Evolutionary conservation across 2,113 vertebrate genomes (phyloP).

Genomic region (Stomatorhinus ivindoensis): DNA sequence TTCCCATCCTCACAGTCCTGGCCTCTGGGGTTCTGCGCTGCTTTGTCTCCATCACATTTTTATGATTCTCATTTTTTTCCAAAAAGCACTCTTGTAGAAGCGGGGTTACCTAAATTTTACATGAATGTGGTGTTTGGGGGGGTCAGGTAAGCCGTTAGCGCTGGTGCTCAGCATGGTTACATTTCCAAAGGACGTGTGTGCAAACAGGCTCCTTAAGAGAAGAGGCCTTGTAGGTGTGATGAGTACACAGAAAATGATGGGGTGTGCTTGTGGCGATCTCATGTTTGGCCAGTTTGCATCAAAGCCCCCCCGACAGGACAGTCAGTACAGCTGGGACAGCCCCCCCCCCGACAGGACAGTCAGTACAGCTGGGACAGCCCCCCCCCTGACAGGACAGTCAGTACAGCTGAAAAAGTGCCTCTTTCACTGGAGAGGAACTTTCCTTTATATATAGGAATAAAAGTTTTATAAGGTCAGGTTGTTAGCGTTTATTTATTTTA

Average conservation of each 20-base stretch:
- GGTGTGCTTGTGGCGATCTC: conserved; percentile 35
- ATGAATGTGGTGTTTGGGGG: neutral
- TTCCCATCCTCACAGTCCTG: conserved; percentile 15
- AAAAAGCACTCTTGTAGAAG: neutral
- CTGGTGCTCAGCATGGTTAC: neutral
- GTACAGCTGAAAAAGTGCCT: conserved; percentile 33
- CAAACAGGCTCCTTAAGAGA: neutral
- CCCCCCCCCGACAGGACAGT: conserved; percentile 30
- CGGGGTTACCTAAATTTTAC: neutral
- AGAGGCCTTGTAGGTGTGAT: neutral
- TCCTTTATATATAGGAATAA: conserved; percentile 46
- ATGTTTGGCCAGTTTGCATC: conserved; percentile 35
- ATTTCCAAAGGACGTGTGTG: neutral
- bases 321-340: conserved; percentile 26
- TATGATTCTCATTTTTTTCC: neutral
- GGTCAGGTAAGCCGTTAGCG: neutral
- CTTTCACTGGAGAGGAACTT: conserved; percentile 20
- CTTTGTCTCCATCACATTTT: neutral
- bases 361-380: conserved; percentile 21
- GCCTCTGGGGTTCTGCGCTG: neutral
- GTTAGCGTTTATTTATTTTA: conserved; percentile 50
- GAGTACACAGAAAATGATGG: neutral
- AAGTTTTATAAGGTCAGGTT: conserved; percentile 61
- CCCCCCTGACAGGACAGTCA: conserved; percentile 30
- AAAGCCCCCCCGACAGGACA: conserved; percentile 35